Conservation (phyloP, 2,888 invertebrate genomes). For the Lissocephala sabroskyi region DNA sequence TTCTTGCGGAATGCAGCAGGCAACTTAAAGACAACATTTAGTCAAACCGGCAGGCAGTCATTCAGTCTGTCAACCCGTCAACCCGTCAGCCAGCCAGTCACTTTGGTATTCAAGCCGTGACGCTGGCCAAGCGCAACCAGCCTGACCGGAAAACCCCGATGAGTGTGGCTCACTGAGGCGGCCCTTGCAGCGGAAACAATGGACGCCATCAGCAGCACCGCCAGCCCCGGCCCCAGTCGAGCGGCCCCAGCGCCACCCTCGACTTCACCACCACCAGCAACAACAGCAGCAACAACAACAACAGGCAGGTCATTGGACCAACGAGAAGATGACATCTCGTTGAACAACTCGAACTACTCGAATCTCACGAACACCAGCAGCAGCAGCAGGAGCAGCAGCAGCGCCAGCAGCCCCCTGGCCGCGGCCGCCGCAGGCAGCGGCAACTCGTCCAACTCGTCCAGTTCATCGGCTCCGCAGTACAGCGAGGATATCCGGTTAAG, state of each 20-base stretch:
- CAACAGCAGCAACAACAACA: slow-evolving; percentile 13
- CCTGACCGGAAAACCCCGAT: slow-evolving; percentile 52
- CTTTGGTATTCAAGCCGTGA: slow-evolving; percentile 42
- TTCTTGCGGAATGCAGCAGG: too few relatives aligned
- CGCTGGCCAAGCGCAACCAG: slow-evolving; percentile 33
- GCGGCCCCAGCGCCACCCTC: slow-evolving; percentile 11
- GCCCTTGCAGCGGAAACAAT: slow-evolving; percentile 20
- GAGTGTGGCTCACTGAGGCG: slow-evolving; percentile 33
- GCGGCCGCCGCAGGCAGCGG: slow-evolving; percentile 8
- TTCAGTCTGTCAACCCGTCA: neutral
- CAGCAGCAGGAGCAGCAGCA: slow-evolving; percentile 30
- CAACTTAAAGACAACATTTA: slow-evolving; percentile 14
- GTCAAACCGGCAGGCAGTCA: slow-evolving; percentile 4
- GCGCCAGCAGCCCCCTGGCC: slow-evolving; percentile 36
- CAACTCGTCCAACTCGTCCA: slow-evolving; percentile 34
- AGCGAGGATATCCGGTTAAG: slow-evolving; percentile 52
- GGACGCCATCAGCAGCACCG: slow-evolving; percentile 30
- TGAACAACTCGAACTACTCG: slow-evolving; percentile 58
- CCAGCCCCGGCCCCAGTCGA: neutral
- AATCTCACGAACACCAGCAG: slow-evolving; percentile 56
- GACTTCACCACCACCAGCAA: slow-evolving; percentile 11
- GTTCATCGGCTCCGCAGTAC: slow-evolving; percentile 64
- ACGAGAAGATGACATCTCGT: slow-evolving; percentile 43
- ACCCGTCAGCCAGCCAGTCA: slow-evolving; percentile 29
- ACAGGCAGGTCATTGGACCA: slow-evolving; percentile 52